Conservation (phyloP, 1,140 invertebrate species). For the Meloidogyne floridensis region DNA sequence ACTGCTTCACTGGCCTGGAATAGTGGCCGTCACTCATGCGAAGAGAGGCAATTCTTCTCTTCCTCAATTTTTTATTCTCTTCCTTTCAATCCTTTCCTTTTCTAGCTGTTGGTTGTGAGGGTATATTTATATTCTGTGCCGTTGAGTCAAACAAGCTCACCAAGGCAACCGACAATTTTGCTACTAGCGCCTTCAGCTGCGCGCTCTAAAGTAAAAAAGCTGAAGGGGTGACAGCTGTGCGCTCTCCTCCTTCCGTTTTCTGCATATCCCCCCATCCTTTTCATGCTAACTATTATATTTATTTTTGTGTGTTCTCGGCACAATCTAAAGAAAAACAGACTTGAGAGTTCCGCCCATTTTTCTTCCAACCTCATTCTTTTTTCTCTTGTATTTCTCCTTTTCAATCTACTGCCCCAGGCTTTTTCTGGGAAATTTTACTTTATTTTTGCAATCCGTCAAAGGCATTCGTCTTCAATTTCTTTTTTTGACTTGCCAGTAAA, state of each 20-base stretch:
- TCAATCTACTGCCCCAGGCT: neutral
- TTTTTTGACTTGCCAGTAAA: neutral
- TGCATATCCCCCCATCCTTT: neutral
- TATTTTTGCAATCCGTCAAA: slow-evolving; percentile 21
- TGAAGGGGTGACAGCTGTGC: neutral
- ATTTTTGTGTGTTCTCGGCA: neutral
- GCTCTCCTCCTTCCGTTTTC: neutral
- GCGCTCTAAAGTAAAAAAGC: neutral
- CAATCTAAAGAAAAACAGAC: neutral
- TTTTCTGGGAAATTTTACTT: neutral
- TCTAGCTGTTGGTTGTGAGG: neutral
- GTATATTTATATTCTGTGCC: neutral
- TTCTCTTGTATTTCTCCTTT: neutral
- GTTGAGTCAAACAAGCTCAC: slow-evolving; percentile 1
- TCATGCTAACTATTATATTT: neutral
- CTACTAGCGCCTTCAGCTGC: neutral
- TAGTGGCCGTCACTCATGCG: neutral
- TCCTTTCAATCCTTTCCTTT: neutral
- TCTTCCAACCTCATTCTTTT: neutral
- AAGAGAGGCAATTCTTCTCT: neutral
- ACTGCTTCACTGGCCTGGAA: neutral
- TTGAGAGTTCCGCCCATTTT: neutral
- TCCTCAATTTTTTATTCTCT: neutral
- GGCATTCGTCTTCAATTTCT: slow-evolving; percentile 17
- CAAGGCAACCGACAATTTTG: neutral